Evolutionary conservation across 2,113 vertebrate species (phyloP), one percentile per base, ranked within the genome.

Genomic region (Microtus oregoni): DNA sequence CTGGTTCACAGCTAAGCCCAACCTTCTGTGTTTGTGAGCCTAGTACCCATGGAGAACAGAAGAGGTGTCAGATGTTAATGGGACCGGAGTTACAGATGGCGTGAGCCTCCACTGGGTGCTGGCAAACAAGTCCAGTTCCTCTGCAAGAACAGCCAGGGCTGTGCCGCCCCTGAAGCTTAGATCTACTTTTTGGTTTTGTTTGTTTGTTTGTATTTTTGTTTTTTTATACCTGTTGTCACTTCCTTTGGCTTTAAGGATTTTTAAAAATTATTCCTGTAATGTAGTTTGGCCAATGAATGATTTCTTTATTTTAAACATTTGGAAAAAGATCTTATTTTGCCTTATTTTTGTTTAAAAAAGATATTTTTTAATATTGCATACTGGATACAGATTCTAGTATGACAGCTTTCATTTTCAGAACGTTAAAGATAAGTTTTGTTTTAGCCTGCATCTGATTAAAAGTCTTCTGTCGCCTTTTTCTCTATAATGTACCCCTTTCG

Each of bases 291-390:
- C 90, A 68, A 17, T 94, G 90, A 81, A 17, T 95, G 90, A 81
- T 94, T 91, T 19, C 35, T 94, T 90, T 85, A 28, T 90, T 93
- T 90, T 92, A 6, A 90, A 63, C 92, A 5, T 92, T 14, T 89
- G 73, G 44, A 58, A 89, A 78, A 94, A 70, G n/a, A 65, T 77
- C 92, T 93, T 41, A 83, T 92, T 83, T 96, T 95, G 78, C 32
- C 55, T 79, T 91, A 70, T 22, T 41, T 90, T 95, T 17, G 47
- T 94, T 96, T 92, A 70, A 26, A 73, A 96, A 89, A 94, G 15
- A 61, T 79, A 9, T 86, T 91, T 89, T n/a, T n/a, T n/a, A n/a
- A n/a, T n/a, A n/a, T n/a, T n/a, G n/a, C n/a, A 86, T 41, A 76
- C 22, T 95, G 32, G 24, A 90, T 90, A 68, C 28, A 55, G 38